Percentiles rank a stretch among this genome's conserved stretches.
phyloP scores from a whole-genome alignment of 2,797 vertebrate species.

The Anas capensis region DNA sequence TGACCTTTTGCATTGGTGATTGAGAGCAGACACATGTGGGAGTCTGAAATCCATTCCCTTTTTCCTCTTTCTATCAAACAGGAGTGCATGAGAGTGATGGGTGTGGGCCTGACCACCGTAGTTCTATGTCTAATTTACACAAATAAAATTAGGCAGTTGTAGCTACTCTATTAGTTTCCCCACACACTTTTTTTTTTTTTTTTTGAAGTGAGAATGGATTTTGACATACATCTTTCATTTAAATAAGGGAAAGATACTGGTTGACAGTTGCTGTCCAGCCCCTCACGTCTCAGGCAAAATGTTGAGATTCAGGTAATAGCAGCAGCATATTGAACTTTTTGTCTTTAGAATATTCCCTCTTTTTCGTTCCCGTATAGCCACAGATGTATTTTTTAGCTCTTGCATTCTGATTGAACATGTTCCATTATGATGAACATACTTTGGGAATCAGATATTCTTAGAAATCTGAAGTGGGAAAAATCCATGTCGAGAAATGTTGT shows the following conservation, averaged over 20 bases:
- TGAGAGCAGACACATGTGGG: not conserved
- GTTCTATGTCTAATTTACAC: not conserved
- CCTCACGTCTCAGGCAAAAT: not conserved
- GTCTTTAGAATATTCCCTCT: not conserved
- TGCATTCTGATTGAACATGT: not conserved
- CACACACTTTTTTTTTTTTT: rapidly evolving
- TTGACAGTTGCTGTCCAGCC: not conserved
- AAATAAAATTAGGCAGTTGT: not conserved
- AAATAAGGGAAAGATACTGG: not conserved
- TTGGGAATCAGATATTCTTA: not conserved
- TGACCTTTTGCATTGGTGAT: not conserved
- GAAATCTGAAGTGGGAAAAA: not conserved
- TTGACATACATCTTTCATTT: not conserved
- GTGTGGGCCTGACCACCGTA: not conserved
- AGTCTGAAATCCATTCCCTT: not conserved
- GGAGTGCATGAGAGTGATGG: not conserved
- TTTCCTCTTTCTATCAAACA: not conserved
- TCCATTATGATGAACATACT: not conserved
- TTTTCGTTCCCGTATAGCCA: not conserved
- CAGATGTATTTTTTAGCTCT: not conserved
- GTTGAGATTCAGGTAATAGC: not conserved
- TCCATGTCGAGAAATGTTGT: not conserved
- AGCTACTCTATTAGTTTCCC: not conserved
- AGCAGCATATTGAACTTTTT: not conserved
- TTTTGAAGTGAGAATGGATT: rapidly evolving